Evolutionary conservation across 2,888 invertebrate genomes (phyloP).

Genomic region (Nemotelus pantherinus): DNA sequence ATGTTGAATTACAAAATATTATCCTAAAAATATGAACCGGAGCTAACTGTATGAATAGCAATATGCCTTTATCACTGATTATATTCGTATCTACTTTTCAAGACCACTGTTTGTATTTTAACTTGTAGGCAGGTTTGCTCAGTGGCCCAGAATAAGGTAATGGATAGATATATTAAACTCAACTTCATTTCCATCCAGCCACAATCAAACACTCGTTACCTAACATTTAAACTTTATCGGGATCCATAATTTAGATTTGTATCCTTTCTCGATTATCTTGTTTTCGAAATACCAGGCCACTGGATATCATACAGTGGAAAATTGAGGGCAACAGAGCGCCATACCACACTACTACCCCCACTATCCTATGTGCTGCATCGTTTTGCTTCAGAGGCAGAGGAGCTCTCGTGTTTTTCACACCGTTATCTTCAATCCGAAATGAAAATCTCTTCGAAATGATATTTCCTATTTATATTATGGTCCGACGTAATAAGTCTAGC

Average conservation of each 20-base stretch:
- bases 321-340: neutral
- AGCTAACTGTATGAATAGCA: too few relatives aligned
- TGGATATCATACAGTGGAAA: slow-evolving; percentile 2
- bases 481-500: slow-evolving; percentile 2
- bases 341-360: neutral
- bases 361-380: neutral
- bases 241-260: slow-evolving; percentile 17
- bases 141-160: too few relatives aligned
- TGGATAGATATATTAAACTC: too few relatives aligned
- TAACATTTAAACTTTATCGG: slow-evolving; percentile 21
- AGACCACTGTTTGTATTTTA: too few relatives aligned
- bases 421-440: slow-evolving; percentile 35
- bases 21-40: too few relatives aligned
- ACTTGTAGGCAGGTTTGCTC: too few relatives aligned
- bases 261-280: slow-evolving; percentile 5
- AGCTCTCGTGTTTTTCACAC: slow-evolving; percentile 36
- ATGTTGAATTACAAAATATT: too few relatives aligned
- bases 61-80: too few relatives aligned
- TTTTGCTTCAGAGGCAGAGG: neutral
- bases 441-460: slow-evolving; percentile 39
- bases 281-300: slow-evolving; percentile 3
- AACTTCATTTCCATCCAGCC: slow-evolving; percentile 11
- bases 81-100: too few relatives aligned
- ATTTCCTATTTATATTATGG: slow-evolving; percentile 36
- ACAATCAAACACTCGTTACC: slow-evolving; percentile 25